Base-by-base conservation (phyloP, 2,797 vertebrate genomes). In the Pseudomugil gertrudae region DNA sequence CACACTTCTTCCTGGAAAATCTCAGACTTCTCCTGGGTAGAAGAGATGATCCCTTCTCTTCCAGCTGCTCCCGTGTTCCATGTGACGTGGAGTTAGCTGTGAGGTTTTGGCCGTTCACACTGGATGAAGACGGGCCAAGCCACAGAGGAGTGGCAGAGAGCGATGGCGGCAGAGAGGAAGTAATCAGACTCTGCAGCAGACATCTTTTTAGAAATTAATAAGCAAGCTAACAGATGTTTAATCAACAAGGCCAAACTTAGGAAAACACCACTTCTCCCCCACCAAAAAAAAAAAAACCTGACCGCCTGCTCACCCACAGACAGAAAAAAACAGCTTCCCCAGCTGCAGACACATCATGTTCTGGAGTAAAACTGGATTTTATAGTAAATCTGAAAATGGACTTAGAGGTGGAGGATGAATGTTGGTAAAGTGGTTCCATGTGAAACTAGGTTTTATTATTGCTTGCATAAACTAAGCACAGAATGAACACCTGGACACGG, bases 151-250 rank as follows among this genome's bases (percentile, higher is more conserved):
- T 72, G 73, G 76, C 62, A 66, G 30, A 36, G 57, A 63, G 59
- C 30, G 52, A 48, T 63, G 68, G 68, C 57, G 61, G 66, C 14
- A 55, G 65, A 13, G 67, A 86, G 80, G 81, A 85, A 85, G 85
- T 67, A 69, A 80, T 85, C 78, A 85, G 27, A 48, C 75, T 38
- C 26, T 66, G 67, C 58, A 61, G 36, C 33, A 48, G 51, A 71
- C 50, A 60, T 65, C 57, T 75, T 84, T 81, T 67, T 83, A 79
- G 59, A 80, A 64, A 64, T 76, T 78, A 64, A 65, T 80, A 74
- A 81, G 35, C 72, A 61, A 33, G 59, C 58, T 45, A 62, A 36
- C 64, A 85, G 77, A 84, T 78, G 78, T 83, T 68, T 54, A 53
- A 48, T 57, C 50, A 59, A 60, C 45, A 70, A 60, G 66, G 79